These are phyloP conservation scores for Tyrannus savana DNA, from an alignment of 2,113 vertebrate genomes.

Conservation along the genomic window DNA sequence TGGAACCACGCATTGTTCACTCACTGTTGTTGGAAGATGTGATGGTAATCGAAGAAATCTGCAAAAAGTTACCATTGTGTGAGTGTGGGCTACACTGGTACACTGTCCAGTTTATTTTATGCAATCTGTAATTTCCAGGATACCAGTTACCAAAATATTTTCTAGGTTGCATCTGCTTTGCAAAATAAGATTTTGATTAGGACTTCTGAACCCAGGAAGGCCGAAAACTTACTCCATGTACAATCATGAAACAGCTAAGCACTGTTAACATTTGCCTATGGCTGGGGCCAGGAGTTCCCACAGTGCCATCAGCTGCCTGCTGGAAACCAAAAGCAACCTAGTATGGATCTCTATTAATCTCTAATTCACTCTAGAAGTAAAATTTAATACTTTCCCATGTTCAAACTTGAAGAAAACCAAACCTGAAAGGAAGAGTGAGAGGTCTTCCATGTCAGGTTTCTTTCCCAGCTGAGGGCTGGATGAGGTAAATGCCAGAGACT, in stretches of 20 bases:
- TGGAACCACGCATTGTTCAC: neutral
- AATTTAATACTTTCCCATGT: neutral
- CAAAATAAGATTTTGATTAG: neutral
- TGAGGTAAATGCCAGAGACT: neutral
- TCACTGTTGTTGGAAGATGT: neutral
- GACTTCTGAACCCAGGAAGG: neutral
- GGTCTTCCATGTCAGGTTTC: neutral
- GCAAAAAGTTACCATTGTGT: neutral
- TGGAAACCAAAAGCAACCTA: neutral
- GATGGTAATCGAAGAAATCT: neutral
- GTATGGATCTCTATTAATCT: neutral
- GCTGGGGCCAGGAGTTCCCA: neutral
- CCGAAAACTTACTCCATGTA: neutral
- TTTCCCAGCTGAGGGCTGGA: neutral
- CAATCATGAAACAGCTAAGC: neutral
- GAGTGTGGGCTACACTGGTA: rapidly evolving
- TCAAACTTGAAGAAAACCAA: neutral
- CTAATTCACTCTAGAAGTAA: neutral
- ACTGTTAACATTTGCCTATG: neutral
- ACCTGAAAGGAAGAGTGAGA: neutral
- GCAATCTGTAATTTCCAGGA: neutral
- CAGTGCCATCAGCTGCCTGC: neutral
- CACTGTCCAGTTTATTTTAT: neutral
- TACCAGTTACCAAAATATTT: neutral
- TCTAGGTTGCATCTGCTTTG: neutral